phyloP scores from a whole-genome alignment of 1,140 invertebrate species.

The Oryzaephilus surinamensis region DNA sequence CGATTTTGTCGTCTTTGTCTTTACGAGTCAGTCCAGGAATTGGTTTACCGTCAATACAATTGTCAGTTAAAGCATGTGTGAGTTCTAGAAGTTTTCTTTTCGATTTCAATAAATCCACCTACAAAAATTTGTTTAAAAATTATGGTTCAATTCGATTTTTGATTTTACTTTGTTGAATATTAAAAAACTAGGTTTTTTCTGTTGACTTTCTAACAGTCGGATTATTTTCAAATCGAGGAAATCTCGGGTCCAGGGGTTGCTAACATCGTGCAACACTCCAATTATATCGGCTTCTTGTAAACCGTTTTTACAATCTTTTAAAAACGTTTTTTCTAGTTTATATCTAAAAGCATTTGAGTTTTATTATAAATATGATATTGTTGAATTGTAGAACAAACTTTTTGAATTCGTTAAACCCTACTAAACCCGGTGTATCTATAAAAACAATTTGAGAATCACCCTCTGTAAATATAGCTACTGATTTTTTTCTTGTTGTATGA shows the following conservation, averaged over 20 bases:
- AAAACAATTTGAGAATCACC: conserved; percentile 77
- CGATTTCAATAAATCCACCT: conserved; percentile 69
- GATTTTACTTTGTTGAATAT: conserved; percentile 79
- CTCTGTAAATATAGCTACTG: conserved; percentile 59
- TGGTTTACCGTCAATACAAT: conserved; percentile 41
- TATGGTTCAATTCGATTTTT: conserved; percentile 8
- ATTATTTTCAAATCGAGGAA: conserved; percentile 59
- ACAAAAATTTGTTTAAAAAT: conserved; percentile 22
- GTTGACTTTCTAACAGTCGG: conserved; percentile 50
- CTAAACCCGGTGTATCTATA: conserved; percentile 76
- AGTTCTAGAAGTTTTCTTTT: conserved; percentile 65
- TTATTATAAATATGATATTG: conserved; percentile 5
- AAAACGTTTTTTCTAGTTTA: conserved; percentile 54
- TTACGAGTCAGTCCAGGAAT: conserved; percentile 12
- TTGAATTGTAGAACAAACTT: conserved; percentile 38
- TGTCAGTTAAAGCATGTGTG: conserved; percentile 55
- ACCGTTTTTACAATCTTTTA: conserved; percentile 50
- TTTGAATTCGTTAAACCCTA: conserved; percentile 52
- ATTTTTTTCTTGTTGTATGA: conserved; percentile 73
- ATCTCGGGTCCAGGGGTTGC: conserved; percentile 55
- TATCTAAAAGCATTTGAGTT: conserved; percentile 47
- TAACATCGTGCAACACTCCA: conserved; percentile 76
- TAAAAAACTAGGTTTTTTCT: conserved; percentile 60
- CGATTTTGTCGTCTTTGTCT: conserved; percentile 7
- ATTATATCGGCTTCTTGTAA: conserved; percentile 68